Evolutionary conservation across 2,797 vertebrate genomes (phyloP).

Genomic region (Podarcis siculus): DNA sequence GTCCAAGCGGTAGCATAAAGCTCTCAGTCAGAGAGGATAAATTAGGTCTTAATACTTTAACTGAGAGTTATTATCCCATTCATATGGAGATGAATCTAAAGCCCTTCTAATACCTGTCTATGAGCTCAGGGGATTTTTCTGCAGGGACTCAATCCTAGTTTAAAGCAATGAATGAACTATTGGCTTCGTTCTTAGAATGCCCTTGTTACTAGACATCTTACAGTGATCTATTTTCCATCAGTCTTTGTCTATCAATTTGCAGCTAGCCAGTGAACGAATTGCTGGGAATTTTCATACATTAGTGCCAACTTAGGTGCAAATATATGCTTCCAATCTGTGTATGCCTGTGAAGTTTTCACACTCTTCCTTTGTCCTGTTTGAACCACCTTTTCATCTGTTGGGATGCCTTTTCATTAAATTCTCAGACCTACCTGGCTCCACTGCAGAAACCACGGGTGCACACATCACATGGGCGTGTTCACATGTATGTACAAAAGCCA

Average conservation of each 20-base stretch:
- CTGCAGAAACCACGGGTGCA: neutral
- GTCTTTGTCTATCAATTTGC: neutral
- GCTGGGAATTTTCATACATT: neutral
- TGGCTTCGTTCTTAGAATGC: neutral
- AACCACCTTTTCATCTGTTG: neutral
- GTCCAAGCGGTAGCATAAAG: neutral
- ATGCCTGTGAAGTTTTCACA: neutral
- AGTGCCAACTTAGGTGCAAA: neutral
- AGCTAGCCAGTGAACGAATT: neutral
- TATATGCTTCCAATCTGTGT: neutral
- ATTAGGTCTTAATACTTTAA: constrained; percentile 31
- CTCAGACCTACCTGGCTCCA: neutral
- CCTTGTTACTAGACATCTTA: neutral
- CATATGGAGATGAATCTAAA: constrained; percentile 27
- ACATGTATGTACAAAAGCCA: neutral
- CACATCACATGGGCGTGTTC: neutral
- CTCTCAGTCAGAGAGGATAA: neutral
- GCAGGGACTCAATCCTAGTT: neutral
- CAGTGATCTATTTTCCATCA: neutral
- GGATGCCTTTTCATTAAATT: neutral
- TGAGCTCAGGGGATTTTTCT: constrained; percentile 7
- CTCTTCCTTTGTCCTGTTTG: neutral
- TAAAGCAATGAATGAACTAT: neutral
- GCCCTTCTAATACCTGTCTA: constrained; percentile 21
- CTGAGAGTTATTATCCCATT: constrained; percentile 33